These are phyloP conservation scores for Axea sp. DNA, from an alignment of 2,888 invertebrate species.

Conservation along the genomic window DNA sequence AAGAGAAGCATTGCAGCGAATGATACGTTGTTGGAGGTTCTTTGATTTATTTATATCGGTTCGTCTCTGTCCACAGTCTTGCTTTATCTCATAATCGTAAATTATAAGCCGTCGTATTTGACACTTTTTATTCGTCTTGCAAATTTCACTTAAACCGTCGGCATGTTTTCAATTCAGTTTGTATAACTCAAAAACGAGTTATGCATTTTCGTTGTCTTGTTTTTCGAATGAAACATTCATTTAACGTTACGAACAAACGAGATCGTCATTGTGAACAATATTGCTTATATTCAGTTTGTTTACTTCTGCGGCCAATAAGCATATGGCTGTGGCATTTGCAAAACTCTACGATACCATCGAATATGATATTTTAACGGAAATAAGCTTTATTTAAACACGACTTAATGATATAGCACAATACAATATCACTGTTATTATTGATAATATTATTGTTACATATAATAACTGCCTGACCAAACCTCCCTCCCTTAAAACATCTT, in stretches of 20 bases:
- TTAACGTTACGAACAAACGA: slow-evolving; percentile 32
- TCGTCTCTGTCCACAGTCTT: background rate
- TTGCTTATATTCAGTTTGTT: slow-evolving; percentile 20
- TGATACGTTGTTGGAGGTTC: slow-evolving; percentile 32
- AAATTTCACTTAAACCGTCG: slow-evolving; percentile 51
- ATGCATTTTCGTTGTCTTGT: slow-evolving; percentile 42
- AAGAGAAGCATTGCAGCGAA: slow-evolving; percentile 1
- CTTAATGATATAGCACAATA: no score
- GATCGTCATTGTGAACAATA: slow-evolving; percentile 25
- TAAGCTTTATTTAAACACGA: no score
- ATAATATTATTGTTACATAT: no score
- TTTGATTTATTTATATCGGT: slow-evolving; percentile 32
- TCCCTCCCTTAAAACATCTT: no score
- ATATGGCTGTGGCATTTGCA: slow-evolving; percentile 24
- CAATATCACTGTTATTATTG: no score
- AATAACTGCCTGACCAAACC: no score
- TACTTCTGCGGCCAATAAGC: slow-evolving; percentile 16
- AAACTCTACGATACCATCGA: background rate
- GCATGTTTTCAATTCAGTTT: slow-evolving; percentile 44
- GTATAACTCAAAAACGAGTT: slow-evolving; percentile 24
- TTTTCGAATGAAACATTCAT: slow-evolving; percentile 28
- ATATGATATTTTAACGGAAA: slow-evolving; percentile 21
- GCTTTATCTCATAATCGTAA: slow-evolving; percentile 44
- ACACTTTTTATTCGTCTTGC: slow-evolving; percentile 36
- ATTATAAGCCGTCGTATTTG: slow-evolving; percentile 41